Evolutionary conservation across 2,113 vertebrate genomes (phyloP).

Genomic region (Cettia cetti): DNA sequence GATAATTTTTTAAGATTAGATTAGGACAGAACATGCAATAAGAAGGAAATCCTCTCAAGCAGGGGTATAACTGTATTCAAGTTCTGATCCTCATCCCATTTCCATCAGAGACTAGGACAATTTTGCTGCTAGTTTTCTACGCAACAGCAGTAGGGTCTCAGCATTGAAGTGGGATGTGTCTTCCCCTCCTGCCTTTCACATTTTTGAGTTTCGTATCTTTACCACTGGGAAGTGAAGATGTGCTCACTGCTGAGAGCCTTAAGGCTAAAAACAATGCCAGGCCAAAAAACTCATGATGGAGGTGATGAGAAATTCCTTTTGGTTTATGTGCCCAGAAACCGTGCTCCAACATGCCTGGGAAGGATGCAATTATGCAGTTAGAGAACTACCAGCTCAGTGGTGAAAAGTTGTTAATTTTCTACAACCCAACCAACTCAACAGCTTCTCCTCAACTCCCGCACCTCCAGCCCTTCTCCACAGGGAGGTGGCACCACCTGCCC

Average conservation of each 20-base stretch:
- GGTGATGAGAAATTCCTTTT: background rate
- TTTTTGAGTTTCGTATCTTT: background rate
- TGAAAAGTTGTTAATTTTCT: background rate
- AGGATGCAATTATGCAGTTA: background rate
- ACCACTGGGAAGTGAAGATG: background rate
- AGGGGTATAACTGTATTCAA: background rate
- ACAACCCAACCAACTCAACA: background rate
- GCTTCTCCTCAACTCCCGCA: background rate
- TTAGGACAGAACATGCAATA: background rate
- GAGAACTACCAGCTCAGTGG: background rate
- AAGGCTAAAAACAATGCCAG: background rate
- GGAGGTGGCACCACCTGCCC: background rate
- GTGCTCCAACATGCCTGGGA: background rate
- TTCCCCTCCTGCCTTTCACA: background rate
- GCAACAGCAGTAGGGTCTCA: background rate
- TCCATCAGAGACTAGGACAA: background rate
- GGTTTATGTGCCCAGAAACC: background rate
- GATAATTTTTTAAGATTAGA: background rate
- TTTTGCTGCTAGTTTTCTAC: background rate
- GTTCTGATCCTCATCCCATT: background rate
- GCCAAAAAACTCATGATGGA: background rate
- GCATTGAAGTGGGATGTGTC: background rate
- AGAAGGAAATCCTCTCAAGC: slow-evolving; percentile 4
- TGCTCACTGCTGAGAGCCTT: background rate
- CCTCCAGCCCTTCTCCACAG: background rate